Base-by-base conservation (phyloP, 2,888 invertebrate genomes). In the Girardia tigrina region DNA sequence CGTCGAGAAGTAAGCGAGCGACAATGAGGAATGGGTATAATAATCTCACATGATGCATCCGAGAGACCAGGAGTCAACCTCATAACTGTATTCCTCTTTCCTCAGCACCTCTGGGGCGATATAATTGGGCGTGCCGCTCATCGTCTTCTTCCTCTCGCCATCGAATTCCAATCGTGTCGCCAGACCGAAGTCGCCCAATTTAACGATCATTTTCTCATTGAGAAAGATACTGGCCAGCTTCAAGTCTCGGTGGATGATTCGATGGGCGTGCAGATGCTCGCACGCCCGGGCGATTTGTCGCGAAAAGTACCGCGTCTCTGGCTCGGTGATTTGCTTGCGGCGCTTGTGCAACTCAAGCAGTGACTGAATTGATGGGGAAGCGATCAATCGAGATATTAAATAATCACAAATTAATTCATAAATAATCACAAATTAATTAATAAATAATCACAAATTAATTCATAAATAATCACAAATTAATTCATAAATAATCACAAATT, bases 71-170 rank as follows among this genome's bases (percentile, higher is more conserved):
- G 97, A 89, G 85, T 99, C 98, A 8, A 97, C 98, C 87, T 97
- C 97, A 83, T 90, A 98, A 56, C 95, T 94, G 85, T 99, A 98
- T 0, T 98, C 98, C 82, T 91, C 90, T 85, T 97, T 98, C 71
- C 89, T 90, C 80, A 99, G 86, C 81, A 99, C 94, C 85, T 99
- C 98, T 0, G 97, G 98, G 0, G 98, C 98, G 80, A 99, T 97
- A 84, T 99, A 99, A 86, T 99, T 99, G 0, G 98, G 98, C 4
- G 98, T 99, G n/a, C 98, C 98, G 82, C 98, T 99, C 71, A 99
- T 86, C 16, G 98, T 99, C 85, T 93, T 92, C 83, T 90, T 90
- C 70, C 89, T 84, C 81, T 89, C 88, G 81, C 92, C 94, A 81
- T 91, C 91, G 85, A 88, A 92, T 83, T 92, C 92, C 79, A 98